Conservation (phyloP, 2,888 invertebrate genomes). For the Phoenoteleia sp. region DNA sequence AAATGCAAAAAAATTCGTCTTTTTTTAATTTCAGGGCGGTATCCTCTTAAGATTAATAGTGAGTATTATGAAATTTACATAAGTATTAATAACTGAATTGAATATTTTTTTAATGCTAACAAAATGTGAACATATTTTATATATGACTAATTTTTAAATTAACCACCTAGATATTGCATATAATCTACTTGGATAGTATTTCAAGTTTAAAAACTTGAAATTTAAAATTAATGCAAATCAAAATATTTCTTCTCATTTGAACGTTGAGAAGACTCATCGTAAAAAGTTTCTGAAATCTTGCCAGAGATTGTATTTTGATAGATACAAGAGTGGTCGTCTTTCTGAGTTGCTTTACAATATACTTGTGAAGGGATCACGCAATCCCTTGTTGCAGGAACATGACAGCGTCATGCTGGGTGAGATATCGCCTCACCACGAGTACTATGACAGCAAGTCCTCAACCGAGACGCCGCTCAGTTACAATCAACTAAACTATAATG, state of each 20-base stretch:
- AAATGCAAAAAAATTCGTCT: no score
- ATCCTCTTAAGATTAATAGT: no score
- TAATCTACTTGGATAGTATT: conserved; percentile 5
- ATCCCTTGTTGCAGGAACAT: conserved; percentile 89
- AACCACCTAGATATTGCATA: conserved; percentile 17
- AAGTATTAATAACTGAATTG: no score
- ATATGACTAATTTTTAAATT: no score
- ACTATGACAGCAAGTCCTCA: conserved; percentile 93
- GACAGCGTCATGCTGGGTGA: conserved; percentile 95
- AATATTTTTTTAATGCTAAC: no score
- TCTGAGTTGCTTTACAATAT: conserved; percentile 76
- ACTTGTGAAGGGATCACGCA: conserved; percentile 84
- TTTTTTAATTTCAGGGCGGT: no score
- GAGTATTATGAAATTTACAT: no score
- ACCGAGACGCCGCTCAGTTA: conserved; percentile 94
- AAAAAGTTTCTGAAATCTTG: neutral
- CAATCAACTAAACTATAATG: conserved; percentile 94
- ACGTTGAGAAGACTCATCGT: neutral
- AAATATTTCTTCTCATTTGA: neutral
- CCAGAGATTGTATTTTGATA: conserved; percentile 31
- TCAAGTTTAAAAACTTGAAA: conserved; percentile 8
- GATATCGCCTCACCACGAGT: conserved; percentile 94
- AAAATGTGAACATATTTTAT: no score
- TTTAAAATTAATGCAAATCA: conserved; percentile 1
- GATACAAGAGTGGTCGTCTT: conserved; percentile 71